Base-by-base conservation (phyloP, 2,888 invertebrate species). In the Diaprepes abbreviatus region DNA sequence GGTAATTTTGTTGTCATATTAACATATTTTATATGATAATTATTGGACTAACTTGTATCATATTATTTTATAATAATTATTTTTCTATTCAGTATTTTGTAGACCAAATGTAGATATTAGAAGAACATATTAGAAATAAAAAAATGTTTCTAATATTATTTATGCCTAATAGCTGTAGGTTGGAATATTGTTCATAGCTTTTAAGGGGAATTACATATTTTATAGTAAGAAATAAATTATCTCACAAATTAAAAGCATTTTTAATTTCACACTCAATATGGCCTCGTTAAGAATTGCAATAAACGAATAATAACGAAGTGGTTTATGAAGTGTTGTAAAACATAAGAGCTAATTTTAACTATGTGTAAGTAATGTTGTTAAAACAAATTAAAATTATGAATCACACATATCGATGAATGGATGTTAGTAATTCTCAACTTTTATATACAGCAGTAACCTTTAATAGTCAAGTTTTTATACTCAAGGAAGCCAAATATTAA, bases 51-150 rank as follows among this genome's bases (percentile, higher is more conserved):
- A 1, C 4, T 2, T 45, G 21, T 19, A 19, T 17, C 10, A 14
- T n/a, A n/a, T n/a, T n/a, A 1, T n/a, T 35, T n/a, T 12, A 1
- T 35, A 35, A 9, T 35, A 33, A 33, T 33, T 10, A 35, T 35
- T 35, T 35, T 35, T 35, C 6, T 28, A 21, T 45, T 28, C 48
- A 50, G 48, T 50, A 50, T 50, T 50, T 28, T 28, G 45, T 50
- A 50, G 28, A 50, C 48, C 48, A 50, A 50, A 50, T 50, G 16
- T 50, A 50, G 48, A 50, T 50, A 28, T 50, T 50, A 50, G 48
- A n/a, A 5, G n/a, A n/a, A 24, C 1, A n/a, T 28, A 28, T 12
- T 48, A 50, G 28, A 16, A 7, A 28, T 16, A 28, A 19, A 1
- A 4, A 38, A 14, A 16, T 14, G 19, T 43, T 43, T 43, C 19